Percentiles rank a stretch among this genome's conserved stretches.
Conservation (phyloP, 2,113 vertebrate species). For the Crypturellus undulatus region DNA sequence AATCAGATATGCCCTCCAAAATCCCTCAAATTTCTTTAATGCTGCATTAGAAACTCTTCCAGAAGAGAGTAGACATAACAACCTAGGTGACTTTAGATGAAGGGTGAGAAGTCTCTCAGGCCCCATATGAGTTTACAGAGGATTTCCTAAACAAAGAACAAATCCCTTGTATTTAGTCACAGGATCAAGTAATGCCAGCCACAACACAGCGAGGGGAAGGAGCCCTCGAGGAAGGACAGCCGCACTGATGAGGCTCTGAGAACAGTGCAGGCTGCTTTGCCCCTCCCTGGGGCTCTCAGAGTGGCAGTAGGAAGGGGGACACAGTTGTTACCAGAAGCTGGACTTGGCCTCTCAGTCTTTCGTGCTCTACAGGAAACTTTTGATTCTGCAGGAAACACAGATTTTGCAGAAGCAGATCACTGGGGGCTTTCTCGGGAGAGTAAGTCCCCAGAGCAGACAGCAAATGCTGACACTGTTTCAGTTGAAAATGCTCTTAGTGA, state of each 20-base stretch:
- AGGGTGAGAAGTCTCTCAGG: background rate
- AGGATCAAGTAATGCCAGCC: background rate
- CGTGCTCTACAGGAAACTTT: background rate
- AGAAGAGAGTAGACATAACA: background rate
- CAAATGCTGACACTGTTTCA: background rate
- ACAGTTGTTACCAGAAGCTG: rapidly evolving
- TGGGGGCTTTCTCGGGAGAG: background rate
- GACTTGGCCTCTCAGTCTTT: background rate
- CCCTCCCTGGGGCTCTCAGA: rapidly evolving
- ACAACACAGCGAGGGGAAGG: background rate
- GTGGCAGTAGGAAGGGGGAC: background rate
- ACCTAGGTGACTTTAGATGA: background rate
- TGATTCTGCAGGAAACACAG: background rate
- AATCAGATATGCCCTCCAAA: background rate
- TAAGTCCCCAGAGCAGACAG: background rate
- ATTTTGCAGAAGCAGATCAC: background rate
- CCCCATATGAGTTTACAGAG: background rate
- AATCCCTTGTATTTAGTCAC: background rate
- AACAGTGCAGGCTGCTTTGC: background rate
- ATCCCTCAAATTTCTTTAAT: background rate
- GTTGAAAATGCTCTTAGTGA: background rate
- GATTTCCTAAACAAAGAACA: background rate
- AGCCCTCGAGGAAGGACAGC: background rate
- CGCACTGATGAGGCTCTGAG: background rate
- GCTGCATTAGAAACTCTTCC: background rate